These are phyloP conservation scores for Galemys pyrenaicus DNA, from an alignment of 2,113 vertebrate genomes.

Conservation along the genomic window DNA sequence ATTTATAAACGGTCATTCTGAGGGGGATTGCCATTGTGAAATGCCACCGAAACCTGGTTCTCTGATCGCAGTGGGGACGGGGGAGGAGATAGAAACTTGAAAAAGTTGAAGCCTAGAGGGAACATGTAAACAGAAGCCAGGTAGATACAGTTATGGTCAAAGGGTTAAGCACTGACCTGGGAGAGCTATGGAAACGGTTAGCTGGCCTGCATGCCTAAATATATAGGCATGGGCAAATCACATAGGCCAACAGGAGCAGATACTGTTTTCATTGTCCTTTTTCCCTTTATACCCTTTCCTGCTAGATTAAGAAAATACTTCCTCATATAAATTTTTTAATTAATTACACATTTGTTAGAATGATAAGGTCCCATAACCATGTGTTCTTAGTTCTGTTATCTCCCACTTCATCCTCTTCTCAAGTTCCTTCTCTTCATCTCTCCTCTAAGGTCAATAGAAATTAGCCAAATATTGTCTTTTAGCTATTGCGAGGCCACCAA, in stretches of 20 bases:
- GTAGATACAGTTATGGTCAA: neutral
- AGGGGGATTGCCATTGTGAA: neutral
- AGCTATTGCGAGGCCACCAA: neutral
- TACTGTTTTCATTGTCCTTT: neutral
- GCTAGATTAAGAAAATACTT: neutral
- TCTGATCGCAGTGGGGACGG: neutral
- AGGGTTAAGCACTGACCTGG: neutral
- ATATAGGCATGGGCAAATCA: too few relatives aligned
- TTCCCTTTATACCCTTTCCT: neutral
- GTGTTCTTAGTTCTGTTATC: neutral
- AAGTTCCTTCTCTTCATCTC: neutral
- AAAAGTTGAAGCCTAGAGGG: neutral
- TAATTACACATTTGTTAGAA: neutral
- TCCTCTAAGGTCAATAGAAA: neutral
- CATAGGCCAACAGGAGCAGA: neutral
- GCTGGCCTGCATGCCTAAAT: neutral
- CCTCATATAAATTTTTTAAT: neutral
- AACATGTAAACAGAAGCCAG: neutral
- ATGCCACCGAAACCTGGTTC: neutral
- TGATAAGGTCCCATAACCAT: too few relatives aligned
- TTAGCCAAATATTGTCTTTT: neutral
- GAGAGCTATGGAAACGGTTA: neutral
- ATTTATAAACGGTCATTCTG: neutral
- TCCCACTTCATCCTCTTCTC: neutral
- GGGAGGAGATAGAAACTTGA: too few relatives aligned